Conservation (phyloP, 2,113 vertebrate species). For the Megaptera novaeangliae region DNA sequence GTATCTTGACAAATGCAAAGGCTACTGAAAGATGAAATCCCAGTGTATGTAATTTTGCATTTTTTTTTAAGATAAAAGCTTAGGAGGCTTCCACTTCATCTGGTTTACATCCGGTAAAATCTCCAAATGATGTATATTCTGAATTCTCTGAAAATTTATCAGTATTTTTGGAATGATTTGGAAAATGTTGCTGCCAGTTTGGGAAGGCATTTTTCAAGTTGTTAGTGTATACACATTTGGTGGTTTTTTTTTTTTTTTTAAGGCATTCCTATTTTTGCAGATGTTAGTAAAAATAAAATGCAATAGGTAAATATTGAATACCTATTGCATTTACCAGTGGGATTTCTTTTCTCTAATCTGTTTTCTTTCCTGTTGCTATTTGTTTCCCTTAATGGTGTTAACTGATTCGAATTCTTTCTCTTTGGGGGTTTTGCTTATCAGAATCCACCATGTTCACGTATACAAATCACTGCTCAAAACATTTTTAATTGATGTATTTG, state of each 20-base stretch:
- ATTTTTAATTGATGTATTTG: not conserved
- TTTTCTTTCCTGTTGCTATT: not conserved
- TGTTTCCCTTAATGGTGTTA: conserved; percentile 15
- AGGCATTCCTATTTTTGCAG: not conserved
- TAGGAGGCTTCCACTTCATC: not conserved
- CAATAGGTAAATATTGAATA: not conserved
- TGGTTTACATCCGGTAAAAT: not conserved
- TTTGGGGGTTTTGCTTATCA: not conserved
- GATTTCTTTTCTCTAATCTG: conserved; percentile 6
- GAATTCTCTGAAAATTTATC: conserved; percentile 3
- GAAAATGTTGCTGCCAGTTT: not conserved
- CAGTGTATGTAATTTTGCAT: not conserved
- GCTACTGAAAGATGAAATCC: not conserved
- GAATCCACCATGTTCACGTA: not conserved
- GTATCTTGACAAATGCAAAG: not conserved
- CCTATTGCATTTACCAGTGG: not conserved
- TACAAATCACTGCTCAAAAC: not conserved
- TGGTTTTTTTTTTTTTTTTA: not conserved
- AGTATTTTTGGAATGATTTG: not conserved
- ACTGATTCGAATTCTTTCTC: conserved; percentile 23
- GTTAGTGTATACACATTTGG: not conserved
- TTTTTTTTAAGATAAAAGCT: conserved; percentile 2
- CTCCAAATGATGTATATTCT: not conserved
- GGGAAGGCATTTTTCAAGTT: conserved; percentile 20
- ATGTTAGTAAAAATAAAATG: conserved; percentile 15